Conservation (phyloP, 2,113 vertebrate species). For the Otocyon megalotis region DNA sequence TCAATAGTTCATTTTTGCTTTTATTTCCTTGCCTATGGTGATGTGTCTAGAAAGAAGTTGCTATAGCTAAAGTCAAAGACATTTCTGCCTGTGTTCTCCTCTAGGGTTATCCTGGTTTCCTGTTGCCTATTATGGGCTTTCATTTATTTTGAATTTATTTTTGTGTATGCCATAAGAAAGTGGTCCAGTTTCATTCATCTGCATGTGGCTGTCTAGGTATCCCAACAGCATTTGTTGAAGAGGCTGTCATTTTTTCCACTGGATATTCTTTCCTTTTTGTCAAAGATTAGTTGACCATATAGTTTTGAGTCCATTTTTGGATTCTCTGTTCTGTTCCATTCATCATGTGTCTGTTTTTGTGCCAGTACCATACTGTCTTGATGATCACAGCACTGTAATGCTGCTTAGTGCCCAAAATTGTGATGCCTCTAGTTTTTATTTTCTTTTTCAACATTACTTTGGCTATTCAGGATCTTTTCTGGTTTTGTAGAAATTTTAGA, state of each 20-base stretch:
- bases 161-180: no score
- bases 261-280: no score
- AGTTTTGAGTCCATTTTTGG: no score
- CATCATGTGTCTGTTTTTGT: not conserved
- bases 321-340: not conserved
- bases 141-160: no score
- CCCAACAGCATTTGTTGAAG: no score
- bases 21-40: not conserved
- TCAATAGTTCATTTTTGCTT: not conserved
- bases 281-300: no score
- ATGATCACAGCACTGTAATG: not conserved
- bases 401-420: not conserved
- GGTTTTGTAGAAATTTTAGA: not conserved
- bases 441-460: not conserved
- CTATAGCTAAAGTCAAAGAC: not conserved
- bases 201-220: no score
- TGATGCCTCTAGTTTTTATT: not conserved
- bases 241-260: no score
- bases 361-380: not conserved
- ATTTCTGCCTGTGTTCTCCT: no score
- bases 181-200: no score
- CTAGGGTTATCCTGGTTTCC: no score
- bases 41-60: not conserved
- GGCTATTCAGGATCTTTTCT: not conserved
- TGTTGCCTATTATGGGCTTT: no score